These are phyloP conservation scores for Physocephala rufipes DNA, from an alignment of 2,888 invertebrate genomes.

Conservation along the genomic window DNA sequence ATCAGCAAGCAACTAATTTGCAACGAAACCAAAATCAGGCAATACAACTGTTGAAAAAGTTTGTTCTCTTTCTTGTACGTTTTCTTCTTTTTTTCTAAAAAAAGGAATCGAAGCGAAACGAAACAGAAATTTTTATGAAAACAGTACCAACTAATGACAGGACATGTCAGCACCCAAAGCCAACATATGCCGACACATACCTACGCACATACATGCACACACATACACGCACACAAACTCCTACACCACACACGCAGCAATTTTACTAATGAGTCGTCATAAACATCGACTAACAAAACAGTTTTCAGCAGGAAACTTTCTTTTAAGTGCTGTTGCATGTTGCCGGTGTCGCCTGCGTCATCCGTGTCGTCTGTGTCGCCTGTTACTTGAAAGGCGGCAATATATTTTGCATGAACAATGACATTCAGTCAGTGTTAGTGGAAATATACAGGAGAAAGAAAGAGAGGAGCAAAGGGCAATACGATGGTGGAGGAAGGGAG, in stretches of 20 bases:
- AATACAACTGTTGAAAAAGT: no score
- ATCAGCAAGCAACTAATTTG: no score
- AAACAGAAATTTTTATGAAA: neutral
- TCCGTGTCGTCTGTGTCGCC: neutral
- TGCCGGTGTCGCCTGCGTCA: neutral
- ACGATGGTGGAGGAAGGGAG: no score
- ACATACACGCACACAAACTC: neutral
- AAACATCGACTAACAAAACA: constrained; percentile 4
- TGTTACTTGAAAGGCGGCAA: no score
- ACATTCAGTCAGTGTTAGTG: neutral
- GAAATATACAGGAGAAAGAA: no score
- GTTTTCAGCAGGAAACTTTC: constrained; percentile 28
- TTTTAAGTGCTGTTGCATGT: constrained; percentile 33
- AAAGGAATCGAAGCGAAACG: no score
- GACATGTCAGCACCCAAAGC: constrained; percentile 23
- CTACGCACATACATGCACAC: neutral
- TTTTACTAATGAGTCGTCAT: constrained; percentile 28
- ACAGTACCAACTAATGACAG: neutral
- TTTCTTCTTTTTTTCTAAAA: no score
- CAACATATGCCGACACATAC: no score
- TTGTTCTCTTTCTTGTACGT: no score
- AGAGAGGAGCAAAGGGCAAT: no score
- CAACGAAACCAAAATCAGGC: no score
- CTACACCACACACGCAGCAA: neutral
- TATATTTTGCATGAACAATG: neutral